Conservation (phyloP, 2,797 vertebrate species). For the Triplophysa bombifrons region DNA sequence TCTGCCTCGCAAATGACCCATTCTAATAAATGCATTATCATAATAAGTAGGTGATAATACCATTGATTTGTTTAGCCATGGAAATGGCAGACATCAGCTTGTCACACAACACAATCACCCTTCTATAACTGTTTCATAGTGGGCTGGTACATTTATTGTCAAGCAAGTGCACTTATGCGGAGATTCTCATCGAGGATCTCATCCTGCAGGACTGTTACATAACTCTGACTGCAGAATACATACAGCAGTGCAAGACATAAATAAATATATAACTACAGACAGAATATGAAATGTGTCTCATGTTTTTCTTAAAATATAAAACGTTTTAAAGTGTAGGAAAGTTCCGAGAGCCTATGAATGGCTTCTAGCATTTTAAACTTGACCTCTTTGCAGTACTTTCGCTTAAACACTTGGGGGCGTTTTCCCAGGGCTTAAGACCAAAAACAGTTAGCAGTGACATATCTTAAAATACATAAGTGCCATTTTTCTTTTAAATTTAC, state of each 20-base stretch:
- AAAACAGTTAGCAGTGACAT: too few species aligned
- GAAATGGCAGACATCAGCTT: constrained; percentile 26
- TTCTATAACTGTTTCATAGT: constrained; percentile 20
- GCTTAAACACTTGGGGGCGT: too few species aligned
- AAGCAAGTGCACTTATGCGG: constrained; percentile 1
- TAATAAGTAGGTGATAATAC: constrained; percentile 25
- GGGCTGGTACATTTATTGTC: constrained; percentile 21
- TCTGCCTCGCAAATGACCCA: constrained; percentile 34
- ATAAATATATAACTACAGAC: not conserved
- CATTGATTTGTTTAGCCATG: constrained; percentile 13
- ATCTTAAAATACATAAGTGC: too few species aligned
- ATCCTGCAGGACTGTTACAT: constrained; percentile 32
- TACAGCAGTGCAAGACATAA: not conserved
- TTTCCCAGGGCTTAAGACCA: too few species aligned
- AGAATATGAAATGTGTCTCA: not conserved
- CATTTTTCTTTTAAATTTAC: too few species aligned
- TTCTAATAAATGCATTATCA: constrained; percentile 41
- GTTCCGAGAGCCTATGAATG: too few species aligned
- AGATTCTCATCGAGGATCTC: not conserved
- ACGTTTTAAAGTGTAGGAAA: too few species aligned
- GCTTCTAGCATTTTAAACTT: too few species aligned
- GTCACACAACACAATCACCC: constrained; percentile 6
- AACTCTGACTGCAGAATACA: constrained; percentile 7
- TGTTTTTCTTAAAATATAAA: not conserved
- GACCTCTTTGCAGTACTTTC: too few species aligned